Evolutionary conservation across 92 coral and sea anemone genomes (phyloP).

Genomic region (Siderastrea siderea): DNA sequence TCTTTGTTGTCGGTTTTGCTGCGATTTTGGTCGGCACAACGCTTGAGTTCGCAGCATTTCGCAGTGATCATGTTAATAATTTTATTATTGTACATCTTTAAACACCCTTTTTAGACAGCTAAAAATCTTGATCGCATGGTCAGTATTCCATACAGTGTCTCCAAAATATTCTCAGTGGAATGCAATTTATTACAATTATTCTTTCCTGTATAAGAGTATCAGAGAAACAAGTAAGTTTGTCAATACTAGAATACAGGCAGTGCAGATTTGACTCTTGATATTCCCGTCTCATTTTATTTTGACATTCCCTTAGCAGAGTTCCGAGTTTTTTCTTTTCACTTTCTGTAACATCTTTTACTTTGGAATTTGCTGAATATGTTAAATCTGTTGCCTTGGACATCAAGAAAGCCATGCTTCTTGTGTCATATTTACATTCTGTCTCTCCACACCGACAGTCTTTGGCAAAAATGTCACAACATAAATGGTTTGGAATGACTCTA

Average conservation of each 20-base stretch:
- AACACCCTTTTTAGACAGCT: slow-evolving; percentile 40
- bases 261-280: slow-evolving; percentile 11
- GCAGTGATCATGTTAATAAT: too few species aligned
- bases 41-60: too few species aligned
- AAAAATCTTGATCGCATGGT: slow-evolving; percentile 52
- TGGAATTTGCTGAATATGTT: not conserved
- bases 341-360: slow-evolving; percentile 4
- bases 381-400: not conserved
- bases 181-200: slow-evolving; percentile 31
- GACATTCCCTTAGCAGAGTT: not conserved
- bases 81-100: slow-evolving; percentile 35
- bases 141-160: slow-evolving; percentile 37
- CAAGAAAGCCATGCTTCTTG: not conserved
- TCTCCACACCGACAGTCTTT: slow-evolving; percentile 36
- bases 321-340: not conserved
- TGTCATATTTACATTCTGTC: slow-evolving; percentile 21
- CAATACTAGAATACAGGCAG: slow-evolving; percentile 6
- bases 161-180: slow-evolving; percentile 46
- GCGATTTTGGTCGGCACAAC: not conserved
- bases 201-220: slow-evolving; percentile 15
- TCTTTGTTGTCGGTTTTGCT: too few species aligned
- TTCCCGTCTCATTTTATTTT: not conserved
- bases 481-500: not conserved
- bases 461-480: slow-evolving; percentile 37
- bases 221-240: slow-evolving; percentile 43